Evolutionary conservation across 2,888 invertebrate species (phyloP).

Genomic region (Caenorhabditis parvicauda): DNA sequence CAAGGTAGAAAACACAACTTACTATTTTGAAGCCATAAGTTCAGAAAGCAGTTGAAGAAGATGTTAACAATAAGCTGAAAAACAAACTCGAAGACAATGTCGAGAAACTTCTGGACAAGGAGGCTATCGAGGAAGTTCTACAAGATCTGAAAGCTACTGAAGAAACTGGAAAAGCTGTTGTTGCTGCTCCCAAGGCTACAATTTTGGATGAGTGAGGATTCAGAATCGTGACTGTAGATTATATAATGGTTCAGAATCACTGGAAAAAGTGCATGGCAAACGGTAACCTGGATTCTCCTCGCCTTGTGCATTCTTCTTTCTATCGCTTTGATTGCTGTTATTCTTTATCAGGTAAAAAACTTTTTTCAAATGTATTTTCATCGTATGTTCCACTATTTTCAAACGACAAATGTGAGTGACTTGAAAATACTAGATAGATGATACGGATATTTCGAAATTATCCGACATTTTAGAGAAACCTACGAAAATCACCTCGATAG

Average conservation of each 20-base stretch:
- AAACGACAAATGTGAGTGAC: too few relatives aligned
- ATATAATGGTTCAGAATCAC: conserved; percentile 28
- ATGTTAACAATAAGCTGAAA: conserved; percentile 13
- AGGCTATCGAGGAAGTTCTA: conserved; percentile 22
- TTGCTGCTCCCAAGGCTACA: conserved; percentile 24
- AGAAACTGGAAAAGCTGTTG: conserved; percentile 7
- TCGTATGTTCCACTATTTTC: too few relatives aligned
- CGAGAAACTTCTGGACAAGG: conserved; percentile 26
- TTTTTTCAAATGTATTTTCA: too few relatives aligned
- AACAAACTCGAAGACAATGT: conserved; percentile 21
- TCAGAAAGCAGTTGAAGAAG: conserved; percentile 10
- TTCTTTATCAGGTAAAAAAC: conserved; percentile 32
- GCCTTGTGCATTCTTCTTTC: conserved; percentile 42
- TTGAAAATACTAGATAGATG: too few relatives aligned
- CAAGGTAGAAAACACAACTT: background rate
- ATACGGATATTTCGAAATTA: too few relatives aligned
- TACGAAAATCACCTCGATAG: too few relatives aligned
- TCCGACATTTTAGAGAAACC: too few relatives aligned
- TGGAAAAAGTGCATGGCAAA: conserved; percentile 44
- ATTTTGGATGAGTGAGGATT: conserved; percentile 34
- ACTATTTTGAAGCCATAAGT: background rate
- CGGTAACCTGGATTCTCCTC: conserved; percentile 45
- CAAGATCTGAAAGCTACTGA: conserved; percentile 15
- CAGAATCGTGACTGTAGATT: background rate
- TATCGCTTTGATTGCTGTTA: conserved; percentile 37